Percentiles rank a stretch among this genome's conserved stretches.
Evolutionary conservation across 2,797 vertebrate species (phyloP).

Genomic region (Sebastes kiyomatsui): DNA sequence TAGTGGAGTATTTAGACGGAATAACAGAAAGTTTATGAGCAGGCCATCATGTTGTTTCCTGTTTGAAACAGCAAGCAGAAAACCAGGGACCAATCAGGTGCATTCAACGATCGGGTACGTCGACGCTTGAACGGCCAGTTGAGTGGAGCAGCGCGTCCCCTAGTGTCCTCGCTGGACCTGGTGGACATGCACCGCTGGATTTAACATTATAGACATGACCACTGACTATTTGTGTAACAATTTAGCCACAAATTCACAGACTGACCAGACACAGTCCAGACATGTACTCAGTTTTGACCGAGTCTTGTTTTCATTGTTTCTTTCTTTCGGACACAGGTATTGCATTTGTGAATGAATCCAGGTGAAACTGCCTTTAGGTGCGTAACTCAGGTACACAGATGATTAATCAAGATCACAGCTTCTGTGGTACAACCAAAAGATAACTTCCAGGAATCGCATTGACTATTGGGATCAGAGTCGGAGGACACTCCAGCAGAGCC

Average conservation of each 20-base stretch:
- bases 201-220: too few relatives aligned
- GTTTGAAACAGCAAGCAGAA: too few relatives aligned
- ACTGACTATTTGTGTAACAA: too few relatives aligned
- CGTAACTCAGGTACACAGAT: slow-evolving; percentile 52
- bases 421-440: slow-evolving; percentile 64
- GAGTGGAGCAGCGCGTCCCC: too few relatives aligned
- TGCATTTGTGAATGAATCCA: neutral
- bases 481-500: neutral
- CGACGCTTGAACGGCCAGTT: neutral
- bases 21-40: too few relatives aligned
- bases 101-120: neutral
- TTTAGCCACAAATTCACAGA: too few relatives aligned
- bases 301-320: neutral
- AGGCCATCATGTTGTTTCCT: too few relatives aligned
- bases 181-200: too few relatives aligned
- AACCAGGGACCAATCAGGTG: neutral
- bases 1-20: neutral
- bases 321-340: neutral
- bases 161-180: neutral
- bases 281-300: too few relatives aligned
- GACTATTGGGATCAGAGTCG: neutral
- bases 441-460: slow-evolving; percentile 62
- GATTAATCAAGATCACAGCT: slow-evolving; percentile 53
- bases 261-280: neutral
- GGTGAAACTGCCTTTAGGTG: neutral